Base-by-base conservation (phyloP, 2,888 invertebrate genomes). In the Cephus nigrinus region DNA sequence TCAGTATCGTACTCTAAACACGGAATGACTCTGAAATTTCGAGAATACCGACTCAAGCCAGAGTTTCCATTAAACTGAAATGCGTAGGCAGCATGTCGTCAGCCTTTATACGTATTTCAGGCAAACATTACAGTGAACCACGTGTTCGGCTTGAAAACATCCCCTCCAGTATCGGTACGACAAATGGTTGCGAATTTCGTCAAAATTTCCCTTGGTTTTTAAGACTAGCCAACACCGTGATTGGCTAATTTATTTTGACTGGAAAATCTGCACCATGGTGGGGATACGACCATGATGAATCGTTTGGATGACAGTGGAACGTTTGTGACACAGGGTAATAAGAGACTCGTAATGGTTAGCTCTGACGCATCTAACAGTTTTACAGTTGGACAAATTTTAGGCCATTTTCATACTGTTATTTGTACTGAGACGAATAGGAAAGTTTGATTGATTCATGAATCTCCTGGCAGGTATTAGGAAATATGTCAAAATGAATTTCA, bases 81-180 rank as follows among this genome's bases (percentile, higher is more conserved):
- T 55, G 55, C 23, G 55, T 55, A 9, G 55, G 55, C 55, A 55
- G 55, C 23, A 15, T 55, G 23, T 55, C 55, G 55, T 55, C 55
- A 55, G 55, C 55, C 55, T 55, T 55, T 55, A 55, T 55, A 55
- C 55, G 55, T 55, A 55, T 93, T 93, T 93, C 92, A 92, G 92
- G 92, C 92, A 92, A 92, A 23, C 15, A 30, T 33, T 72, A 72
- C n/a, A 23, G 30, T 9, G 72, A 72, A 31, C 33, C 32, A 72
- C n/a, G 73, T 76, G n/a, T 76, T 68, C 55, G 73, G 68, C 93
- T 92, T 92, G 74, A 55, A 77, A 73, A 71, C 33, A 36, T 74
- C 69, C 32, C 55, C 55, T 55, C 55, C 55, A 55, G 9, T 55
- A 55, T 23, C 55, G 55, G 1, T 55, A 9, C 55, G 55, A 55